Conservation (phyloP, 2,888 invertebrate species). For the Miltochrista miniata region DNA sequence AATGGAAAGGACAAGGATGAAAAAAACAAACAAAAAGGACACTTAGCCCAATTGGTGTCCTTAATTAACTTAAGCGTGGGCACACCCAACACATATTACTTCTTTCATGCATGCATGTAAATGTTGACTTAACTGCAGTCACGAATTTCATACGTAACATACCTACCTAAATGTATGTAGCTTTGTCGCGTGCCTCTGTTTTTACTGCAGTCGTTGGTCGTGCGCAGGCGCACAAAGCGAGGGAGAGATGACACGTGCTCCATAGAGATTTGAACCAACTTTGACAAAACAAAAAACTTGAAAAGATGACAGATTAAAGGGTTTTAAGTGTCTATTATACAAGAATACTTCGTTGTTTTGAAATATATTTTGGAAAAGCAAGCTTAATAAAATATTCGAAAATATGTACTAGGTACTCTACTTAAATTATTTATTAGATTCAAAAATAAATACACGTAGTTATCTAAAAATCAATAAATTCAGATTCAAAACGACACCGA, state of each 20-base stretch:
- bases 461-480: conserved; percentile 73
- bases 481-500: conserved; percentile 63
- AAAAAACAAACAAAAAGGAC: not conserved
- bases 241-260: conserved; percentile 70
- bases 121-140: not conserved
- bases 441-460: conserved; percentile 4
- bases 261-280: conserved; percentile 56
- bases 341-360: no score
- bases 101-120: not conserved
- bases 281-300: conserved; percentile 53
- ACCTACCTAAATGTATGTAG: conserved; percentile 17
- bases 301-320: conserved; percentile 22
- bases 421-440: conserved; percentile 1
- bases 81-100: not conserved
- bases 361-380: no score
- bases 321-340: not conserved
- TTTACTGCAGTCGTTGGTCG: conserved; percentile 42
- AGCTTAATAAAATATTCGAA: no score
- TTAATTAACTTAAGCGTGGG: not conserved
- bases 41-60: not conserved
- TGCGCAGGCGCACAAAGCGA: conserved; percentile 63
- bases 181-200: conserved; percentile 60
- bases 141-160: conserved; percentile 63
- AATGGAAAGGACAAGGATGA: not conserved
- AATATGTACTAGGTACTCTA: no score